Evolutionary conservation across 2,888 invertebrate species (phyloP), one percentile per base, ranked within the genome.

Genomic region (Agrochola litura): DNA sequence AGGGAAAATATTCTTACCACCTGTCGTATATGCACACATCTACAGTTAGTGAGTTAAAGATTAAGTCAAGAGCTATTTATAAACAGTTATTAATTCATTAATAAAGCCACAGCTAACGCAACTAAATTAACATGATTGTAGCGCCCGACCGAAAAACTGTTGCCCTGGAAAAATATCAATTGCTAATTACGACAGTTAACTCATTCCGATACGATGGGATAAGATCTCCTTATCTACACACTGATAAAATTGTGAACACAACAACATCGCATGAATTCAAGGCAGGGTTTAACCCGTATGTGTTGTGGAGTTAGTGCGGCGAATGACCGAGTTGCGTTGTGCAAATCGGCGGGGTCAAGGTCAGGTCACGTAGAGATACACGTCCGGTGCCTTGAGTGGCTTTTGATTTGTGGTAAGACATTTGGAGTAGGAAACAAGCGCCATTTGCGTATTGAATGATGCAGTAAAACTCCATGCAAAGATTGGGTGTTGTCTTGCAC

Each of bases 301-400:
- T 68, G 70, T 63, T 25, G 73, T 73, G 37, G 64, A 76, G 72
- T 76, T 78, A 73, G 72, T 58, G 52, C 72, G 68, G 82, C 75
- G 70, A 74, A 73, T 82, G 84, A 86, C 87, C 83, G 79, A 78
- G 72, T 81, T 72, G 30, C 64, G 69, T 76, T 81, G 81, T 80
- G 76, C 72, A 79, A 83, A 65, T 63, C 72, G 65, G 73, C 41
- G 64, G 43, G 81, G 83, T 86, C 88, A 89, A 84, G 88, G 89
- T 84, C 78, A 84, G 88, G 89, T 84, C 78, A n/a, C n/a, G 30
- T 43, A 22, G 54, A 60, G 46, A 69, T 66, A 65, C 63, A 77
- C 76, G 74, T 78, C 77, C 77, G 80, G 73, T 70, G 54, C 37
- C 19, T 10, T 54, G 30, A 60, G 22, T 37, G 52, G 30, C 54